Percentiles rank a stretch among this genome's conserved stretches.
phyloP scores from a whole-genome alignment of 2,888 invertebrate genomes.

The Petrolisthes manimaculis region DNA sequence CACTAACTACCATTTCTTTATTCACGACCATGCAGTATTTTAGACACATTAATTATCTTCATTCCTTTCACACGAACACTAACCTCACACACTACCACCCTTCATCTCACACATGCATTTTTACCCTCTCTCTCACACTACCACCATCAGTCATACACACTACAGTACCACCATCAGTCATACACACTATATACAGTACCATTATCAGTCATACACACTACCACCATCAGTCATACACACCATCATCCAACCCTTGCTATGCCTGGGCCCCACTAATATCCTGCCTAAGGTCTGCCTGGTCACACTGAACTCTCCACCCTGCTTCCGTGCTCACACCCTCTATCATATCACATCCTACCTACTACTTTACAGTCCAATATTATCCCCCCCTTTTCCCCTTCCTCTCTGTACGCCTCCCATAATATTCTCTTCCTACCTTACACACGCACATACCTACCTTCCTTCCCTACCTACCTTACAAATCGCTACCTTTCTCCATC shows the following conservation, averaged over 20 bases:
- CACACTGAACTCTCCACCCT: neutral
- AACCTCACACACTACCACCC: too few species aligned
- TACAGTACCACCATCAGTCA: too few species aligned
- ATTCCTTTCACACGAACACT: neutral
- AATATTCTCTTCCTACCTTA: neutral
- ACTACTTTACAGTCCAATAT: neutral
- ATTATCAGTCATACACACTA: too few species aligned
- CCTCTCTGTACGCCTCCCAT: neutral
- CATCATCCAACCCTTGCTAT: neutral
- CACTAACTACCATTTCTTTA: neutral
- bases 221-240: too few species aligned
- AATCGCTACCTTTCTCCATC: neutral
- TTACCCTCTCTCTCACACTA: too few species aligned
- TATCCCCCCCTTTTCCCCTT: neutral
- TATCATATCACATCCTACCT: neutral
- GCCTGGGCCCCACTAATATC: neutral
- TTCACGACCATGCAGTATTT: neutral
- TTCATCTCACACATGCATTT: too few species aligned
- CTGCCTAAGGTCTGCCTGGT: neutral
- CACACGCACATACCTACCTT: neutral
- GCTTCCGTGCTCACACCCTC: slow-evolving; percentile 4
- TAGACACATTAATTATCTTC: neutral
- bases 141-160: too few species aligned
- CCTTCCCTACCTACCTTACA: neutral
- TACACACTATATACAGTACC: too few species aligned